Conservation (phyloP, 2,113 vertebrate species). For the Serilophus lunatus region DNA sequence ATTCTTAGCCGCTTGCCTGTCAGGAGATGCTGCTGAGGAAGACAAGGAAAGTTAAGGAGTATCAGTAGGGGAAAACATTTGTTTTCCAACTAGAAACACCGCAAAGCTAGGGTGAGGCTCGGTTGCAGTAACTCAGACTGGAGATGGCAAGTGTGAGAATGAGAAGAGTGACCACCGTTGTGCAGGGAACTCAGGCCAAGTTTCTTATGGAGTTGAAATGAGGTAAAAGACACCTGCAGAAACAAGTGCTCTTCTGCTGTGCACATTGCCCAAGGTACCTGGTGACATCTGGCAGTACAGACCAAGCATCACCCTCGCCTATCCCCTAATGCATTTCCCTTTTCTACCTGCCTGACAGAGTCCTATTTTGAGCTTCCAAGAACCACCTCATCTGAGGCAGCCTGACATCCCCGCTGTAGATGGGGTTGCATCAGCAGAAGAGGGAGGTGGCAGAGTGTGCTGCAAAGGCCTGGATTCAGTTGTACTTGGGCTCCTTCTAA, state of each 20-base stretch:
- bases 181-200: rapidly evolving
- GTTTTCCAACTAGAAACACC: neutral
- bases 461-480: neutral
- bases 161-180: neutral
- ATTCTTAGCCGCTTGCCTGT: neutral
- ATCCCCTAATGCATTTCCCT: neutral
- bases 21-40: conserved; percentile 9
- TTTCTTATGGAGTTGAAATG: neutral
- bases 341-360: rapidly evolving
- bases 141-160: neutral
- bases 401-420: neutral
- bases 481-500: conserved; percentile 26
- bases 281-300: neutral
- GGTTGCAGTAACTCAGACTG: neutral
- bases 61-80: neutral
- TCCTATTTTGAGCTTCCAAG: neutral
- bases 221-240: neutral
- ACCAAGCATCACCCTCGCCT: neutral
- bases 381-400: neutral
- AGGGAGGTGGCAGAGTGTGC: neutral
- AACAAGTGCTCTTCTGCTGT: neutral
- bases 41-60: neutral
- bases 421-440: conserved; percentile 2
- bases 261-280: neutral
- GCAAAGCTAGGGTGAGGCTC: neutral